phyloP scores from a whole-genome alignment of 2,888 invertebrate genomes.

The Heliconius charithonia region DNA sequence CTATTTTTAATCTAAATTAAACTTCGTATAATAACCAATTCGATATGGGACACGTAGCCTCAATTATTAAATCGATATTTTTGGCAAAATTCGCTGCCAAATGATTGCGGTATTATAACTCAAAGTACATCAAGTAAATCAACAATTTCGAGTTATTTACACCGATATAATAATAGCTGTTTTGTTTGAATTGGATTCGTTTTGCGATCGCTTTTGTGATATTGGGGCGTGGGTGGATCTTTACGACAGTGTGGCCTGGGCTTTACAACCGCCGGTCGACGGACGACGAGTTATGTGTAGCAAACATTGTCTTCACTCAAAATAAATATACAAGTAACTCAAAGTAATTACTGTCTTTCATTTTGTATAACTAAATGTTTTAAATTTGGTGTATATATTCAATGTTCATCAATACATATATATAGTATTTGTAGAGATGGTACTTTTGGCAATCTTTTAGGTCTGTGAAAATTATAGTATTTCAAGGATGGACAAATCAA shows the following conservation, averaged over 20 bases:
- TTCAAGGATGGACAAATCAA: neutral
- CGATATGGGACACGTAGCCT: neutral
- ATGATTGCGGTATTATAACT: slow-evolving; percentile 49
- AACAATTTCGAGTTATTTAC: slow-evolving; percentile 50
- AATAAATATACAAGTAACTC: slow-evolving; percentile 8
- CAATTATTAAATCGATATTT: slow-evolving; percentile 34
- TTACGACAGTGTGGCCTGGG: slow-evolving; percentile 45
- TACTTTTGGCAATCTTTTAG: neutral
- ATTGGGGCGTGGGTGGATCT: slow-evolving; percentile 48
- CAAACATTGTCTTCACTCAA: slow-evolving; percentile 24
- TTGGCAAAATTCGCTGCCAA: slow-evolving; percentile 45
- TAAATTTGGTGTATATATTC: neutral
- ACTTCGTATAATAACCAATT: neutral
- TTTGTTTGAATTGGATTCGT: slow-evolving; percentile 48
- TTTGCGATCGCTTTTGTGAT: slow-evolving; percentile 46
- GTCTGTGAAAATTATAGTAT: neutral
- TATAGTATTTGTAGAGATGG: neutral
- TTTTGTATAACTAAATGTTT: too few species aligned
- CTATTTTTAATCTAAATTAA: neutral
- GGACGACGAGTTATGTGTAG: slow-evolving; percentile 44
- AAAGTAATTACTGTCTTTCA: too few species aligned
- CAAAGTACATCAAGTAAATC: slow-evolving; percentile 46
- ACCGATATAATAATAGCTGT: slow-evolving; percentile 46
- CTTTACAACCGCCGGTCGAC: slow-evolving; percentile 46
- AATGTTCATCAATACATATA: neutral